A percentile compares a stretch with the other conserved stretches of the same genome.
Conservation (phyloP, 2,797 vertebrate species). For the Myotis daubentonii region DNA sequence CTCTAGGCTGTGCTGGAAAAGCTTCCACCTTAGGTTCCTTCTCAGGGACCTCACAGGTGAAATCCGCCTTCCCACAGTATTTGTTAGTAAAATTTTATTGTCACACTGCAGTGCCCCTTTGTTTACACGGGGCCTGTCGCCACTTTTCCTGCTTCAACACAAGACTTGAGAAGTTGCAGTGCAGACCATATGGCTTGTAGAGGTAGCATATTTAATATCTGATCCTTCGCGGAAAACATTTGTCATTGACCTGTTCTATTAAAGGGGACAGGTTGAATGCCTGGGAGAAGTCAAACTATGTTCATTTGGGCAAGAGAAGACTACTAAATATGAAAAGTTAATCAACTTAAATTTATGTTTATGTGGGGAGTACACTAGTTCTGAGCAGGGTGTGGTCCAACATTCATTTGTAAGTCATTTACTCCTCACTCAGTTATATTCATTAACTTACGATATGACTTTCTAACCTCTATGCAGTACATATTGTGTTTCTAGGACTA, state of each 20-base stretch:
- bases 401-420: slow-evolving; percentile 8
- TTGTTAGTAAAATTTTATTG: slow-evolving; percentile 34
- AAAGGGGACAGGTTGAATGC: background rate
- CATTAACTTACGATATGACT: background rate
- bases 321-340: background rate
- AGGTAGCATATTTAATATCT: background rate
- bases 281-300: background rate
- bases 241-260: background rate
- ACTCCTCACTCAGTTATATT: background rate
- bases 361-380: background rate
- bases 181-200: background rate
- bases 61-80: background rate
- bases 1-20: background rate
- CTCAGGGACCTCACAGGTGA: background rate
- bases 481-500: background rate
- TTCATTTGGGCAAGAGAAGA: background rate
- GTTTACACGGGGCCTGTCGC: background rate
- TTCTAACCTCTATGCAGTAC: background rate
- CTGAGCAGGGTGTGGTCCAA: background rate
- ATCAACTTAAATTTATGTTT: background rate
- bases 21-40: background rate
- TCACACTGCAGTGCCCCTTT: background rate
- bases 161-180: background rate
- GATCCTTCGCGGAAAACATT: background rate
- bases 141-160: background rate